Evolutionary conservation across 2,888 invertebrate genomes (phyloP).

Genomic region (Craniophora ligustri): DNA sequence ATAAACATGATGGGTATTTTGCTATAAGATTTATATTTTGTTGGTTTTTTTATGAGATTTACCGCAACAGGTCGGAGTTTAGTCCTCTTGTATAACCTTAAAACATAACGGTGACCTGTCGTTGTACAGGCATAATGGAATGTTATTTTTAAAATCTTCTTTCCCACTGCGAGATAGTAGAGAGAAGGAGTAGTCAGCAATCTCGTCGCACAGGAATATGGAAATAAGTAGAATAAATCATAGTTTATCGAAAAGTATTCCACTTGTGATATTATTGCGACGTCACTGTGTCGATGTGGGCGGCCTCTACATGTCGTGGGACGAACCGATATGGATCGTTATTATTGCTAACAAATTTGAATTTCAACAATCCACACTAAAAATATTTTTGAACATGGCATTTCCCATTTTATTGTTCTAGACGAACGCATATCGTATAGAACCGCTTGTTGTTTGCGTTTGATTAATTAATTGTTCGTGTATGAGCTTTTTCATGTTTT

Average conservation of each 20-base stretch:
- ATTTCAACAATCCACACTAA: slow-evolving; percentile 44
- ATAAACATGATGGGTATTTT: slow-evolving; percentile 32
- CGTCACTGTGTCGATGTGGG: slow-evolving; percentile 72
- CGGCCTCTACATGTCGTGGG: slow-evolving; percentile 70
- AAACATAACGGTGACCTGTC: too few species aligned
- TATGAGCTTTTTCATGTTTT: too few species aligned
- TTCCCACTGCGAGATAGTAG: background rate
- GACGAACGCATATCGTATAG: background rate
- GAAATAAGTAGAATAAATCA: slow-evolving; percentile 72
- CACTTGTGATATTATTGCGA: slow-evolving; percentile 69
- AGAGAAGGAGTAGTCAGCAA: slow-evolving; percentile 11
- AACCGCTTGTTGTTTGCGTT: too few species aligned
- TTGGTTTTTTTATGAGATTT: too few species aligned
- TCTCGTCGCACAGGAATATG: slow-evolving; percentile 55
- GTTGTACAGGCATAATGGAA: too few species aligned
- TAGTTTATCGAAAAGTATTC: slow-evolving; percentile 73
- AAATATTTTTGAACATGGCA: slow-evolving; percentile 11
- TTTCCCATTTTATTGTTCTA: slow-evolving; percentile 11
- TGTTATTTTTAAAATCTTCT: slow-evolving; percentile 6
- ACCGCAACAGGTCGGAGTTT: too few species aligned
- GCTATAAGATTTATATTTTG: too few species aligned
- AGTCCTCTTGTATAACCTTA: too few species aligned
- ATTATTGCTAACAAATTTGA: slow-evolving; percentile 69
- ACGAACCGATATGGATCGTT: slow-evolving; percentile 64
- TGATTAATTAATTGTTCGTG: too few species aligned